Evolutionary conservation across 2,797 vertebrate genomes (phyloP).

Genomic region (Jordanella pulchra): DNA sequence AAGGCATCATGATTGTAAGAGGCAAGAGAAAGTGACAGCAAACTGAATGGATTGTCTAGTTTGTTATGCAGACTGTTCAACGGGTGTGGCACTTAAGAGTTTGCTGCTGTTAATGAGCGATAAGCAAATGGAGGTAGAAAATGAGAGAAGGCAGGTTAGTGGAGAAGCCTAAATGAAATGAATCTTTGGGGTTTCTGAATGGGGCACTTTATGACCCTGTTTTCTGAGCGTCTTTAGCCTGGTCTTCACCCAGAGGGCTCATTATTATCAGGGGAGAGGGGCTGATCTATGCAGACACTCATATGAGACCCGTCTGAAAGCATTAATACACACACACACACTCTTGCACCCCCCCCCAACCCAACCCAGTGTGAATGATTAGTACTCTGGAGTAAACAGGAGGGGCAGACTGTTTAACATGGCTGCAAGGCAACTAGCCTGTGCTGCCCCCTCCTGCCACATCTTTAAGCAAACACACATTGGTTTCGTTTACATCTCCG

Average conservation of each 20-base stretch:
- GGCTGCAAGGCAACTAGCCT: conserved; percentile 65
- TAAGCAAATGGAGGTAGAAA: conserved; percentile 46
- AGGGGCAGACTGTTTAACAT: conserved; percentile 75
- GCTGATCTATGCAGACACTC: conserved; percentile 87
- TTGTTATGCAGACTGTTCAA: conserved; percentile 46
- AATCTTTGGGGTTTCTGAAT: conserved; percentile 36
- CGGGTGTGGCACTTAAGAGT: conserved; percentile 35
- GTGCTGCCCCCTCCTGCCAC: conserved; percentile 12
- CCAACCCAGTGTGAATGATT: conserved; percentile 86
- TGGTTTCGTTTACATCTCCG: conserved; percentile 61
- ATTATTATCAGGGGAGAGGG: conserved; percentile 73
- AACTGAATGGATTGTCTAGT: conserved; percentile 15
- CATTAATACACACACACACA: conserved; percentile 83
- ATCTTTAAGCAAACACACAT: conserved; percentile 53
- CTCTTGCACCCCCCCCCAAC: conserved; percentile 9
- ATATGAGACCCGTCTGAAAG: conserved; percentile 85
- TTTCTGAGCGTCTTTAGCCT: conserved; percentile 40
- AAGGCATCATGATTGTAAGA: conserved; percentile 33
- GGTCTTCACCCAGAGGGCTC: conserved; percentile 72
- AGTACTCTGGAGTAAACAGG: conserved; percentile 86
- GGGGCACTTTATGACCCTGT: conserved; percentile 57
- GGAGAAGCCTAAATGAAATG: not conserved
- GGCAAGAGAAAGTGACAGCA: not conserved
- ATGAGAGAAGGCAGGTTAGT: conserved; percentile 19
- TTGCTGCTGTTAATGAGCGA: conserved; percentile 60